Percentiles rank a stretch among this genome's conserved stretches.
Evolutionary conservation across 2,797 vertebrate species (phyloP).

Genomic region (Acanthiza pusilla): DNA sequence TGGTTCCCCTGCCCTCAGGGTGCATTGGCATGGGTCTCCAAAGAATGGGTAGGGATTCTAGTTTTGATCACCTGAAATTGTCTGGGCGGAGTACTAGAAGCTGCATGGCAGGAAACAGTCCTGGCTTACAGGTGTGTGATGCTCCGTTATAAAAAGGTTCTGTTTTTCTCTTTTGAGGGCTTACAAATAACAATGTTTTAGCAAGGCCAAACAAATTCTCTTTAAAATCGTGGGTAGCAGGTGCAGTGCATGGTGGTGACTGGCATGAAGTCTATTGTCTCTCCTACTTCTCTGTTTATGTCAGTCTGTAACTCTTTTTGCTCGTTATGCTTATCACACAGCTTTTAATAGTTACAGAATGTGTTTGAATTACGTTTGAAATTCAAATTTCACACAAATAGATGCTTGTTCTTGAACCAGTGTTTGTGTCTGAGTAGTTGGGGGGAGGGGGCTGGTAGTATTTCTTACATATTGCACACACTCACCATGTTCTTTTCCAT

Average conservation of each 20-base stretch:
- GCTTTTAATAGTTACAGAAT: slow-evolving; percentile 68
- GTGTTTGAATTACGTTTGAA: slow-evolving; percentile 61
- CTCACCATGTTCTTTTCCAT: slow-evolving; percentile 61
- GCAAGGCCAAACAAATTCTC: slow-evolving; percentile 35
- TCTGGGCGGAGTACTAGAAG: background rate
- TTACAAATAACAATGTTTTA: background rate
- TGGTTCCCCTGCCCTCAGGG: rapidly evolving
- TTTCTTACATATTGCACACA: slow-evolving; percentile 6
- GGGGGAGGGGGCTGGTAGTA: background rate
- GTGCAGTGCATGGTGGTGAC: slow-evolving; percentile 52
- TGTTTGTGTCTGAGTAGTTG: background rate
- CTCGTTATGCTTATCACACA: slow-evolving; percentile 59
- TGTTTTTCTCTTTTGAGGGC: background rate
- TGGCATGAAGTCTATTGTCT: slow-evolving; percentile 62
- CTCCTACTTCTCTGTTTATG: slow-evolving; percentile 55
- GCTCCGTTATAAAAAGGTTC: background rate
- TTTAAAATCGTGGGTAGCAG: slow-evolving; percentile 48
- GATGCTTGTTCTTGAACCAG: slow-evolving; percentile 39
- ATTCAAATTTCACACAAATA: slow-evolving; percentile 60
- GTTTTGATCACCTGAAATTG: background rate
- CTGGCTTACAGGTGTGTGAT: background rate
- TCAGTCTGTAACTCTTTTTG: slow-evolving; percentile 62
- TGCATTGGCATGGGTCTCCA: background rate
- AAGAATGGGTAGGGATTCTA: background rate
- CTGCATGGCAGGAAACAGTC: background rate